A percentile compares a stretch with the other conserved stretches of the same genome.
Conservation (phyloP, 2,888 invertebrate species). For the Drosophila vallismaia region DNA sequence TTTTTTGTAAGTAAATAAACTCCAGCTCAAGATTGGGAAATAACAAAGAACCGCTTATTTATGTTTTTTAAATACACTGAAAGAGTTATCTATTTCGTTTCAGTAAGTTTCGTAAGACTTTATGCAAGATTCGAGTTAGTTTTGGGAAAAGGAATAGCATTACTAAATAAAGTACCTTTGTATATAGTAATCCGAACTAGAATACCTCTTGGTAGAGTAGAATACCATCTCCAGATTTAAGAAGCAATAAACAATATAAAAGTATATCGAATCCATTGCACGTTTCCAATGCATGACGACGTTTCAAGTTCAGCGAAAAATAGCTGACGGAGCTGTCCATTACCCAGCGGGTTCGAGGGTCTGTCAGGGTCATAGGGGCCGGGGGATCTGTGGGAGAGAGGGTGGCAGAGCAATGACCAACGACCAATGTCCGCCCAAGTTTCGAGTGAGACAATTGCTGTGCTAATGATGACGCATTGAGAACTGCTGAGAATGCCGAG, state of each 20-base stretch:
- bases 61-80: neutral
- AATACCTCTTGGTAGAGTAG: neutral
- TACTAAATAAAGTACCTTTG: neutral
- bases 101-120: neutral
- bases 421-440: conserved; percentile 50
- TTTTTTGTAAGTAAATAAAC: conserved; percentile 9
- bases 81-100: neutral
- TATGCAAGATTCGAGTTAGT: too few relatives aligned
- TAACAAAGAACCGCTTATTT: neutral
- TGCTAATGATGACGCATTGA: conserved; percentile 39
- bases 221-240: conserved; percentile 23
- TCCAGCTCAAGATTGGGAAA: neutral
- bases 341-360: neutral
- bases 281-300: conserved; percentile 64
- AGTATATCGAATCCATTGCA: conserved; percentile 50
- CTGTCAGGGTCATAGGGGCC: neutral
- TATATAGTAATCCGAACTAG: neutral
- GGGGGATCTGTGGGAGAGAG: too few relatives aligned
- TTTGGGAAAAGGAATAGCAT: too few relatives aligned
- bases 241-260: conserved; percentile 7
- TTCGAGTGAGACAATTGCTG: conserved; percentile 63
- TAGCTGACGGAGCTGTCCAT: conserved; percentile 23
- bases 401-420: conserved; percentile 60
- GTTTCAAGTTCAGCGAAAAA: conserved; percentile 72
- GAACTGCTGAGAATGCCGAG: conserved; percentile 26